Evolutionary conservation across 2,797 vertebrate genomes (phyloP).

Genomic region (Galaxias olidus): DNA sequence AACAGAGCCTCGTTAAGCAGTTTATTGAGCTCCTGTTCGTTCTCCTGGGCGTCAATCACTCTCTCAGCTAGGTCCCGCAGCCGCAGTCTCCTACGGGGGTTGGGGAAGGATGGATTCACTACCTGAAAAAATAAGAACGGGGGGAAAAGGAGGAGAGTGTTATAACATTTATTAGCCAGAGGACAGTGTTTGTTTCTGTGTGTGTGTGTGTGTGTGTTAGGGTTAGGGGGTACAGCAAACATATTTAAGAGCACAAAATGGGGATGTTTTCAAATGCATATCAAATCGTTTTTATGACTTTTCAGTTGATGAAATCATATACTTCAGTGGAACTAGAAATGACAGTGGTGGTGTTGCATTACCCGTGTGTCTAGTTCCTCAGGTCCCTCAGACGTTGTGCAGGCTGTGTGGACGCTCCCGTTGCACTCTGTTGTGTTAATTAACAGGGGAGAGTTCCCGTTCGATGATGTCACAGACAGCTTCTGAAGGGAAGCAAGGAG

Average conservation of each 20-base stretch:
- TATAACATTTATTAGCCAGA: no score
- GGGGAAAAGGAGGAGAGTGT: not conserved
- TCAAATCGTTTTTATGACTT: no score
- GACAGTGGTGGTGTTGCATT: no score
- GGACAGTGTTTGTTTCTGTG: no score
- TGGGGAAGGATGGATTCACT: slow-evolving; percentile 92
- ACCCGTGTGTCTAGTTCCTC: slow-evolving; percentile 87
- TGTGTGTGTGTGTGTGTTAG: no score
- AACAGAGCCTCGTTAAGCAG: slow-evolving; percentile 91
- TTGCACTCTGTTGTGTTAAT: slow-evolving; percentile 86
- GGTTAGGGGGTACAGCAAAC: no score
- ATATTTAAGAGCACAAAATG: no score
- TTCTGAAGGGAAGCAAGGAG: slow-evolving; percentile 61
- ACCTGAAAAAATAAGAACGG: no score
- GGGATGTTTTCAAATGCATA: no score
- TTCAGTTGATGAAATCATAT: no score
- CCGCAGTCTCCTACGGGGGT: slow-evolving; percentile 87
- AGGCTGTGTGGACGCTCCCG: slow-evolving; percentile 78
- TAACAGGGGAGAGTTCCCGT: slow-evolving; percentile 76
- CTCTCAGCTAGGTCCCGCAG: slow-evolving; percentile 89
- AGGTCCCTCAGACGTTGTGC: slow-evolving; percentile 80
- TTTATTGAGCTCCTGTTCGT: slow-evolving; percentile 92
- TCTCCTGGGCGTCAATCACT: slow-evolving; percentile 91
- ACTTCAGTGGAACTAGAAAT: no score
- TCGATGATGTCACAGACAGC: slow-evolving; percentile 78